Base-by-base conservation (phyloP, 2,888 invertebrate species). In the Phengaris arion region DNA sequence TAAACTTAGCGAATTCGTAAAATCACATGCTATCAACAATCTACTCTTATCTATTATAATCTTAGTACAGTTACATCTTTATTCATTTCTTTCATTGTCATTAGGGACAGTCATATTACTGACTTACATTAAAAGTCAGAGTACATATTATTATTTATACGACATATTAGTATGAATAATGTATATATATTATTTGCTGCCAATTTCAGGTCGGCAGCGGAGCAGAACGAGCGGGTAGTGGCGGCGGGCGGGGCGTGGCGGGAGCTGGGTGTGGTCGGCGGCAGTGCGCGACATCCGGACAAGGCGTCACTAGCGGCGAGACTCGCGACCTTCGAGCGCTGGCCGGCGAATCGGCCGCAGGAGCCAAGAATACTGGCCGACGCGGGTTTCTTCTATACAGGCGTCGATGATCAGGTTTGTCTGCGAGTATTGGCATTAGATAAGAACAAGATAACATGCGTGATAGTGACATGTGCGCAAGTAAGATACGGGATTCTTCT, bases 331-430 rank as follows among this genome's bases (percentile, higher is more conserved):
- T 98, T 96, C 87, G 87, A 87, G 73, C 90, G 93, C 76, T 98
- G 98, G 98, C 97, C 98, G 0, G 93, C 95, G 4, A 92, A 95
- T 77, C 93, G 96, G 35, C 94, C 95, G 45, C 98, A 98, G 87
- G 95, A 95, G 0, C 97, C 98, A 0, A 94, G 96, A 77, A 94
- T 95, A 9, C 89, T 99, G 76, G 96, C 98, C 0, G 96, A 96
- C 76, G 98, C 98, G 35, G 98, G 98, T 5, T 98, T 99, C 89
- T 98, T 96, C 87, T 98, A 98, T 85, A 96, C 95, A 80, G 96
- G 96, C 22, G 90, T 92, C 45, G 95, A 94, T 70, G 97, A 97
- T 87, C 96, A 96, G 90, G 95, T 95, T 78, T 75, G 68, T 22
- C 35, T 8, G 2, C 13, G 22, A 10, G 7, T 22, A 57, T 78